Percentiles rank a stretch among this genome's conserved stretches.
These are phyloP conservation scores for Channa argus DNA, from an alignment of 2,113 vertebrate genomes.

Conservation along the genomic window DNA sequence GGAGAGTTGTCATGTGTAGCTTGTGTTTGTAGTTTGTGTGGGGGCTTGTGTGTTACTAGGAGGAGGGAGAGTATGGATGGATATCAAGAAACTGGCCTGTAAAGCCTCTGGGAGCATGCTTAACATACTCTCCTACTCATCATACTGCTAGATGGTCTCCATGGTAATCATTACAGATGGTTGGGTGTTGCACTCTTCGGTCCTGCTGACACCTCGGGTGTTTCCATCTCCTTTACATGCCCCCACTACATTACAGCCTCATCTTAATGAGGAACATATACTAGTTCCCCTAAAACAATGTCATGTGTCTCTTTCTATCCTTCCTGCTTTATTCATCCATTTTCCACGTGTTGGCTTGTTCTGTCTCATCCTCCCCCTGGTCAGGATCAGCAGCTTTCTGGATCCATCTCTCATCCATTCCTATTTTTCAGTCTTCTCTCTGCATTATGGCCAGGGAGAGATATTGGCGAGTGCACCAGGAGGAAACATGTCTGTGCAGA, in stretches of 20 bases:
- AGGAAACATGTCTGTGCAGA: constrained; percentile 50
- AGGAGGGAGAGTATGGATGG: constrained; percentile 3
- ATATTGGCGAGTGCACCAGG: constrained; percentile 52
- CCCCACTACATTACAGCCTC: constrained; percentile 22
- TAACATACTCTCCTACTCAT: constrained; percentile 24
- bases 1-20: background rate
- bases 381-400: constrained; percentile 31
- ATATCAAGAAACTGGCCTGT: constrained; percentile 36
- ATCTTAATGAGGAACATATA: constrained; percentile 53
- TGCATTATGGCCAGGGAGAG: constrained; percentile 70
- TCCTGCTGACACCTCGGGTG: background rate
- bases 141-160: constrained; percentile 39
- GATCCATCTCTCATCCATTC: constrained; percentile 27
- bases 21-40: too few species aligned
- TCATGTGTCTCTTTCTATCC: constrained; percentile 4
- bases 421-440: constrained; percentile 39
- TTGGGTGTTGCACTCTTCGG: constrained; percentile 17
- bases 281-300: constrained; percentile 35
- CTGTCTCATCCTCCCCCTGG: constrained; percentile 46
- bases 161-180: constrained; percentile 58
- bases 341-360: constrained; percentile 33
- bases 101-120: constrained; percentile 31
- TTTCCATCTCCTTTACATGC: constrained; percentile 27
- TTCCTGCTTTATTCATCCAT: constrained; percentile 34
- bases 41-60: background rate